Conservation (phyloP, 2,797 vertebrate species). For the Clarias pachynema region DNA sequence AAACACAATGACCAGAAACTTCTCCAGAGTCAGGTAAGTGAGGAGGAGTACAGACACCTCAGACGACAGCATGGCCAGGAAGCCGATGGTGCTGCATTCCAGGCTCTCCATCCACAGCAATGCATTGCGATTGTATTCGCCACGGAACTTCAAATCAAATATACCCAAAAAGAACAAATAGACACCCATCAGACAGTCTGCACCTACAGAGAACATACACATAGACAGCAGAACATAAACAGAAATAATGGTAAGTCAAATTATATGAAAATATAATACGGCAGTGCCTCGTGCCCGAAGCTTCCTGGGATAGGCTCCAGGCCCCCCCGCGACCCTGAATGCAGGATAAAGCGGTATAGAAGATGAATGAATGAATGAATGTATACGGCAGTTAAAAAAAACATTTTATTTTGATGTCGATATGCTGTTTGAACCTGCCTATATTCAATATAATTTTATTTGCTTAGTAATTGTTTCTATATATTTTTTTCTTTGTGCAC, state of each 20-base stretch:
- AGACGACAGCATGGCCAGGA: slow-evolving; percentile 81
- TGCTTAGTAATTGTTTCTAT: neutral
- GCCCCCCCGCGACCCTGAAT: too few species aligned
- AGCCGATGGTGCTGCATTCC: slow-evolving; percentile 76
- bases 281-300: too few species aligned
- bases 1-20: slow-evolving; percentile 86
- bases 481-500: neutral
- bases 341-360: too few species aligned
- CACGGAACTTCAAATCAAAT: slow-evolving; percentile 80
- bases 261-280: neutral
- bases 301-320: too few species aligned
- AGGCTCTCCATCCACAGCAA: slow-evolving; percentile 82
- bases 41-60: slow-evolving; percentile 84
- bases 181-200: slow-evolving; percentile 82
- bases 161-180: slow-evolving; percentile 82
- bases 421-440: neutral
- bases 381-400: neutral
- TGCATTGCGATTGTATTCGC: slow-evolving; percentile 81
- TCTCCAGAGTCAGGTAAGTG: slow-evolving; percentile 85
- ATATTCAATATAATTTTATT: neutral
- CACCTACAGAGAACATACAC: slow-evolving; percentile 65
- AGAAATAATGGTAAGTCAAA: neutral
- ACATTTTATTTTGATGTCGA: neutral
- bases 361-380: too few species aligned
- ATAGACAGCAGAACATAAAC: neutral